Evolutionary conservation across 92 coral and sea anemone species (phyloP).

Genomic region (Heteractis magnifica): DNA sequence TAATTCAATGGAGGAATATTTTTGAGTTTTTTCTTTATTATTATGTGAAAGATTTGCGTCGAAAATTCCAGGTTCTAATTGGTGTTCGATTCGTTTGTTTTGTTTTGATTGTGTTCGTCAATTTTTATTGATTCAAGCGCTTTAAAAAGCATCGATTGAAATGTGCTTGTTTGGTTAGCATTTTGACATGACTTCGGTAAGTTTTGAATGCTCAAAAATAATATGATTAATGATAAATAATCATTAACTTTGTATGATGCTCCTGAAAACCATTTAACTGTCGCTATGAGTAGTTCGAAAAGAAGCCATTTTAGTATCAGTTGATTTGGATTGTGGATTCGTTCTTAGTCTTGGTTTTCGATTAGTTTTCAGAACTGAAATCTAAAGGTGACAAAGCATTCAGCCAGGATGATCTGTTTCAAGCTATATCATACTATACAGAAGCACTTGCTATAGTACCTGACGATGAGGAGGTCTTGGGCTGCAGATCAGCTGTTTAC

Average conservation of each 20-base stretch:
- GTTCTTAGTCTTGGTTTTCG: neutral
- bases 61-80: constrained; percentile 4
- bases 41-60: neutral
- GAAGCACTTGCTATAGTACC: constrained; percentile 62
- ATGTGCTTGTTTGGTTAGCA: neutral
- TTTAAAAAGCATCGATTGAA: neutral
- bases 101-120: neutral
- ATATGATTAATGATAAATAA: neutral
- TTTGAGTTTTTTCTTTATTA: neutral
- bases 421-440: constrained; percentile 72
- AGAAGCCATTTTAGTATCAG: neutral
- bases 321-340: neutral
- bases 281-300: neutral
- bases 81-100: neutral
- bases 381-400: constrained; percentile 69
- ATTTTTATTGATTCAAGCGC: neutral
- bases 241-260: neutral
- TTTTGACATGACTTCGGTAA: neutral
- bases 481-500: constrained; percentile 75
- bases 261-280: neutral
- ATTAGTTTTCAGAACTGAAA: constrained; percentile 58
- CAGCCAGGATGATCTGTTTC: constrained; percentile 49
- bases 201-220: neutral
- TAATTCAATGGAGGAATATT: neutral
- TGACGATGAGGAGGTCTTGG: constrained; percentile 60